phyloP scores from a whole-genome alignment of 1,140 invertebrate species.

The Thalassaphorura encarpata region DNA sequence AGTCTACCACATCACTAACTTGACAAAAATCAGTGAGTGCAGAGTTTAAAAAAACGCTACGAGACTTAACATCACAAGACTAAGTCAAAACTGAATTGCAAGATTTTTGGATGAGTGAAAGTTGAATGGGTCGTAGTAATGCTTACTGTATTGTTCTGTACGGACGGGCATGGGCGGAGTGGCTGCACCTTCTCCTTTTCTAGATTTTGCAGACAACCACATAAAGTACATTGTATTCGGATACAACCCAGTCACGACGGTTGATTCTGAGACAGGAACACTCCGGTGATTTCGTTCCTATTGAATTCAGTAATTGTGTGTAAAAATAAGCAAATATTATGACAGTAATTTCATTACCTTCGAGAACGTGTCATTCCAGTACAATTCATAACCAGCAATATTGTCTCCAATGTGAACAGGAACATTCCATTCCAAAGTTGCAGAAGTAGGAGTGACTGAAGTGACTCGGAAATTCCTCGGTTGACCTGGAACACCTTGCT shows the following conservation, averaged over 20 bases:
- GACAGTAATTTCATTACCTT: no score
- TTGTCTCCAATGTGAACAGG: slow-evolving; percentile 82
- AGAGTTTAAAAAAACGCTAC: no score
- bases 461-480: slow-evolving; percentile 75
- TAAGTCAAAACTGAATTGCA: no score
- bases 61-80: no score
- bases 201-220: slow-evolving; percentile 84
- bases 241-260: slow-evolving; percentile 74
- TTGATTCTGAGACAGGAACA: slow-evolving; percentile 68
- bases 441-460: slow-evolving; percentile 63
- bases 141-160: slow-evolving; percentile 95
- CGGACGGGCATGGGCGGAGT: slow-evolving; percentile 86
- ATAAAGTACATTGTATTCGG: slow-evolving; percentile 94
- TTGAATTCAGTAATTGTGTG: no score
- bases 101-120: no score
- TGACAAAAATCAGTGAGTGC: no score
- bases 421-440: slow-evolving; percentile 78
- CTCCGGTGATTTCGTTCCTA: slow-evolving; percentile 55
- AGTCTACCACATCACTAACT: no score
- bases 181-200: slow-evolving; percentile 83
- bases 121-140: no score
- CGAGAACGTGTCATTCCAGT: slow-evolving; percentile 94
- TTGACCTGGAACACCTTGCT: slow-evolving; percentile 78
- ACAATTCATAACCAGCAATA: slow-evolving; percentile 89
- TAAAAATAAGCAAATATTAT: no score